Percentiles rank a stretch among this genome's conserved stretches.
phyloP scores from a whole-genome alignment of 1,140 invertebrate species.

The Dendrolimus punctatus region DNA sequence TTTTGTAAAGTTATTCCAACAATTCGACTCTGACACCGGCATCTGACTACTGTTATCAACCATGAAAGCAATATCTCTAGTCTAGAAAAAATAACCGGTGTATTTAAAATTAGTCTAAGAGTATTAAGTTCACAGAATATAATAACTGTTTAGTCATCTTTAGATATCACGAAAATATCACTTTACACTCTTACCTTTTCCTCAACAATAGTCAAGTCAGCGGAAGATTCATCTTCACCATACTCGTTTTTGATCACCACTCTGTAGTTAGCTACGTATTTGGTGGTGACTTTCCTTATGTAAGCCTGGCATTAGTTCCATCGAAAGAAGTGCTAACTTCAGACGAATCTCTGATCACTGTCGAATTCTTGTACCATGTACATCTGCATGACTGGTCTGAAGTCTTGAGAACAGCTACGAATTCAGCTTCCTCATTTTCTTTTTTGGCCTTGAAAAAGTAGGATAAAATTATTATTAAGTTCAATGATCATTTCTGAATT shows the following conservation, averaged over 20 bases:
- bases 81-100: too few species aligned
- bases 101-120: too few species aligned
- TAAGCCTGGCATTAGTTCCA: conserved; percentile 84
- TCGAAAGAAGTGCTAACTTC: conserved; percentile 83
- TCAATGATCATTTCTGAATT: not conserved
- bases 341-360: conserved; percentile 79
- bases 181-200: conserved; percentile 48
- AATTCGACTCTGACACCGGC: too few species aligned
- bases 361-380: conserved; percentile 90
- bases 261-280: conserved; percentile 84
- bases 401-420: conserved; percentile 80
- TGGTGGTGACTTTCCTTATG: conserved; percentile 79
- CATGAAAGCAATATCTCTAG: too few species aligned
- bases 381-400: conserved; percentile 85
- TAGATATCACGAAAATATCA: too few species aligned
- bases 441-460: conserved; percentile 45
- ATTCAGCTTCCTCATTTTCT: conserved; percentile 86
- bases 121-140: too few species aligned
- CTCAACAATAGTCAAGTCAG: conserved; percentile 80
- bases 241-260: conserved; percentile 87
- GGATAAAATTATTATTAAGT: not conserved
- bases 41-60: too few species aligned
- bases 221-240: conserved; percentile 86
- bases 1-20: too few species aligned
- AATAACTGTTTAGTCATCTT: too few species aligned